Conservation (phyloP, 2,888 invertebrate species). For the Synergus japonicus region DNA sequence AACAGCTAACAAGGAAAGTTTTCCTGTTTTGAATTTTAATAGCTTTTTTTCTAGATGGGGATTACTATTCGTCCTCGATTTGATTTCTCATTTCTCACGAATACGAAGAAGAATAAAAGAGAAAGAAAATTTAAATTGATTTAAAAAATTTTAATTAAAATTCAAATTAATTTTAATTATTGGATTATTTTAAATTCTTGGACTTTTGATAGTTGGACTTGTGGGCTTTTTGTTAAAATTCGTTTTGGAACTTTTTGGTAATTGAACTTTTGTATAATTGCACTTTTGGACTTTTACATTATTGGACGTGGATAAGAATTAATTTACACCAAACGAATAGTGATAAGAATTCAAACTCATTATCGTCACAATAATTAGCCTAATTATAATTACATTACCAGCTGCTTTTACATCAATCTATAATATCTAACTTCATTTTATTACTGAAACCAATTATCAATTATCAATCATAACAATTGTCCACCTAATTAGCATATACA, state of each 20-base stretch:
- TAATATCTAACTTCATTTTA: no score
- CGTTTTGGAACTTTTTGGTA: no score
- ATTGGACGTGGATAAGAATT: no score
- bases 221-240: no score
- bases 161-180: no score
- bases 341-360: conserved; percentile 1
- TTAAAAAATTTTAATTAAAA: not conserved
- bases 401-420: no score
- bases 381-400: no score
- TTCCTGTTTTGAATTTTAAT: not conserved
- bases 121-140: not conserved
- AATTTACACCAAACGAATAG: conserved; percentile 19
- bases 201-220: no score
- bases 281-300: no score
- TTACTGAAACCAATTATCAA: no score
- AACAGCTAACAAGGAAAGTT: not conserved
- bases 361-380: not conserved
- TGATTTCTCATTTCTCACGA: not conserved
- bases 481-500: not conserved
- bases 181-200: no score
- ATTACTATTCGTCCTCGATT: not conserved
- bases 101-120: not conserved
- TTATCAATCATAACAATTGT: not conserved
- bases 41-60: not conserved
- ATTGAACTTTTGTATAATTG: no score